These are phyloP conservation scores for Nephrotoma flavescens DNA, from an alignment of 2,888 invertebrate species.

Conservation along the genomic window DNA sequence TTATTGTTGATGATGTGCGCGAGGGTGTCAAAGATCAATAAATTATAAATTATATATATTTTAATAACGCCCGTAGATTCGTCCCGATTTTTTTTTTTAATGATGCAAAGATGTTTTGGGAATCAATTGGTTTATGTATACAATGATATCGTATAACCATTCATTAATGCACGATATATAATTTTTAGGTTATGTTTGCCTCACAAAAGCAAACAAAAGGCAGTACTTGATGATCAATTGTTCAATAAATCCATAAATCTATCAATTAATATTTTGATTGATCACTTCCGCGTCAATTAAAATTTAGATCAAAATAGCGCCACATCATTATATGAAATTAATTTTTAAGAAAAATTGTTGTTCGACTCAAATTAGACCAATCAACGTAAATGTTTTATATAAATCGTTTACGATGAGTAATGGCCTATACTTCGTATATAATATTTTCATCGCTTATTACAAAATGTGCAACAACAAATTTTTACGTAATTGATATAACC, in stretches of 20 bases:
- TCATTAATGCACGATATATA: too few relatives aligned
- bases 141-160: background rate
- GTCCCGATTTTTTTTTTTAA: background rate
- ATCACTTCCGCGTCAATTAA: background rate
- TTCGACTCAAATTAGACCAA: background rate
- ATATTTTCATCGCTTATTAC: background rate
- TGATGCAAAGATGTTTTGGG: background rate
- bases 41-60: background rate
- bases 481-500: background rate
- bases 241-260: background rate
- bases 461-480: background rate
- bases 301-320: background rate
- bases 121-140: background rate
- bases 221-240: background rate
- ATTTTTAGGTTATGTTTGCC: background rate
- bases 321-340: background rate
- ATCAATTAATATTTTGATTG: background rate
- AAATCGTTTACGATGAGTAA: background rate
- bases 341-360: background rate
- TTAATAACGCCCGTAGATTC: background rate
- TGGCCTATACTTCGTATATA: background rate
- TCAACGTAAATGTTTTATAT: background rate
- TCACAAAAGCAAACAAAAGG: background rate
- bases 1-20: background rate
- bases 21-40: background rate